A percentile compares a stretch with the other conserved stretches of the same genome.
These are phyloP conservation scores for Galaxea fascicularis DNA, from an alignment of 92 coral and sea anemone genomes.

Conservation along the genomic window DNA sequence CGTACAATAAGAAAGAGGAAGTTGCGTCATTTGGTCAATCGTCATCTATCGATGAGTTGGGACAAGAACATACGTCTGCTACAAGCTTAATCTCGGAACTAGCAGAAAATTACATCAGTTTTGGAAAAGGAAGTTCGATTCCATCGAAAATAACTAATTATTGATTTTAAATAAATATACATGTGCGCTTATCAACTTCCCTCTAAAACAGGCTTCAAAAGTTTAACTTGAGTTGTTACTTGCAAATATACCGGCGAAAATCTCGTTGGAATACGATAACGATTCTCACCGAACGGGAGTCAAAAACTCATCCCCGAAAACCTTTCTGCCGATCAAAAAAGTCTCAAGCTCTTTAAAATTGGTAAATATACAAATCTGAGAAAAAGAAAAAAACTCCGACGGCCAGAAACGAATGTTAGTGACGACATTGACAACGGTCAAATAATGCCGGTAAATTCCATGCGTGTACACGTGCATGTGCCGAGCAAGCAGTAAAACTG, in stretches of 20 bases:
- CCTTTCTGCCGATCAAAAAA: background rate
- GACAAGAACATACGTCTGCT: constrained; percentile 9
- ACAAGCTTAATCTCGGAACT: background rate
- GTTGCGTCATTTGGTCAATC: background rate
- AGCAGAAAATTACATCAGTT: background rate
- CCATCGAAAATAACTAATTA: background rate
- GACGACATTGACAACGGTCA: constrained; percentile 3
- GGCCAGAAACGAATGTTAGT: background rate
- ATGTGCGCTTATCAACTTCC: no score
- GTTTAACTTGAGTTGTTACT: background rate
- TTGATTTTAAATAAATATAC: background rate
- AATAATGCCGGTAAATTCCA: constrained; percentile 40
- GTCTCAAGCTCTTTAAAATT: background rate
- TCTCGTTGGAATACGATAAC: background rate
- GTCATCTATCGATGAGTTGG: background rate
- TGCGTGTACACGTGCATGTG: constrained; percentile 15
- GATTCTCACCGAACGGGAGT: background rate
- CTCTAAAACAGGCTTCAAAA: background rate
- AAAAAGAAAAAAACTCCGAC: background rate
- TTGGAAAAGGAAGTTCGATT: background rate
- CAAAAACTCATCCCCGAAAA: background rate
- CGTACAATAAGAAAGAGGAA: background rate
- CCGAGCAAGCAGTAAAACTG: background rate
- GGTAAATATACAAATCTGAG: background rate
- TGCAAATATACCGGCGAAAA: background rate